phyloP scores from a whole-genome alignment of 2,888 invertebrate species.

The Clistopyga incitator region DNA sequence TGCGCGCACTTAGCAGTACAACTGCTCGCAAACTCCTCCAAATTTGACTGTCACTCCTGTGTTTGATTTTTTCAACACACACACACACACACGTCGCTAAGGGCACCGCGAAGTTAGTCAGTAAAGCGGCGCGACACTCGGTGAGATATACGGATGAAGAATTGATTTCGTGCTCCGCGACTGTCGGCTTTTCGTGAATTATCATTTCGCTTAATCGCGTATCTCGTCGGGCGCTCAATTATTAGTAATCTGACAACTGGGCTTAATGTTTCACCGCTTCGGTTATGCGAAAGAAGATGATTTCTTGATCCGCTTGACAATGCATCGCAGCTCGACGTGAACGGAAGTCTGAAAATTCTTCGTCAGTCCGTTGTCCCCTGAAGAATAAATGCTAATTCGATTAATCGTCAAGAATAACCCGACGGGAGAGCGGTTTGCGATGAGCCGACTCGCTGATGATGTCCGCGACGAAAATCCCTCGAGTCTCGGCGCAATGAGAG shows the following conservation, averaged over 20 bases:
- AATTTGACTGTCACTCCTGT: slow-evolving; percentile 19
- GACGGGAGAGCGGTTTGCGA: slow-evolving; percentile 55
- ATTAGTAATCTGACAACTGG: slow-evolving; percentile 26
- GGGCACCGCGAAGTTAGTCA: neutral
- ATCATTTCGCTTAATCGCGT: neutral
- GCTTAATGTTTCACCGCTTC: slow-evolving; percentile 32
- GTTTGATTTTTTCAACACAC: slow-evolving; percentile 4
- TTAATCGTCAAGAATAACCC: slow-evolving; percentile 73
- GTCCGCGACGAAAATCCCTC: slow-evolving; percentile 58
- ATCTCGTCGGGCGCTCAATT: slow-evolving; percentile 39
- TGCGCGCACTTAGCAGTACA: neutral
- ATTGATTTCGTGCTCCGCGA: slow-evolving; percentile 37
- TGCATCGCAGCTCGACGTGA: neutral
- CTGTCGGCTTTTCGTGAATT: neutral
- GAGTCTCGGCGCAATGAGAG: slow-evolving; percentile 11
- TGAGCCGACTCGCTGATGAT: slow-evolving; percentile 40
- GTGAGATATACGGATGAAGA: slow-evolving; percentile 43
- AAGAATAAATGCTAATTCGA: slow-evolving; percentile 46
- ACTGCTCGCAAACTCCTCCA: slow-evolving; percentile 8
- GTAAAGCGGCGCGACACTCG: slow-evolving; percentile 45
- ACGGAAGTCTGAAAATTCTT: slow-evolving; percentile 34
- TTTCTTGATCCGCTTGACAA: neutral
- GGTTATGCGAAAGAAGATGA: slow-evolving; percentile 7
- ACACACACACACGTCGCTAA: neutral
- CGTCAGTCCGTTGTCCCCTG: neutral